Evolutionary conservation across 2,797 vertebrate genomes (phyloP).

Genomic region (Propithecus deckenii): DNA sequence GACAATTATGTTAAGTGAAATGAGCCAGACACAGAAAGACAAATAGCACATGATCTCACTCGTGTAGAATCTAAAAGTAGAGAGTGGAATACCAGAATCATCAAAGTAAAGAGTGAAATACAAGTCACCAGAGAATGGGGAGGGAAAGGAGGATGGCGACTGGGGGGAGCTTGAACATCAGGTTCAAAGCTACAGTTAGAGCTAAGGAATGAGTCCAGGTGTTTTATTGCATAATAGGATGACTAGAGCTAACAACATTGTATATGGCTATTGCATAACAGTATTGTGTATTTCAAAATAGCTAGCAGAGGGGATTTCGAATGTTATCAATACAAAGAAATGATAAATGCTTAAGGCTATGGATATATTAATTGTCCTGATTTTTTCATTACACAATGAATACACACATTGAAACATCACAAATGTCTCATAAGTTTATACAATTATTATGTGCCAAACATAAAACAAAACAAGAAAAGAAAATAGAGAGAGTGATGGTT

Average conservation of each 20-base stretch:
- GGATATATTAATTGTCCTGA: neutral
- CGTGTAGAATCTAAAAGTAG: neutral
- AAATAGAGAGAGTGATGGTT: neutral
- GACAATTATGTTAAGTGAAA: neutral
- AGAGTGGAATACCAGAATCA: no score
- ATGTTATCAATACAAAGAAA: neutral
- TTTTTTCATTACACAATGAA: neutral
- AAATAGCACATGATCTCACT: neutral
- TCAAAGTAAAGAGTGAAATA: neutral
- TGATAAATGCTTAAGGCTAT: neutral
- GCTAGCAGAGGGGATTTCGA: neutral
- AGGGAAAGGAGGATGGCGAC: neutral
- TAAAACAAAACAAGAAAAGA: neutral
- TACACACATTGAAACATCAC: neutral
- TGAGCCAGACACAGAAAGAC: neutral
- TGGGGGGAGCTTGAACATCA: neutral
- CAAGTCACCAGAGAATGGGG: neutral
- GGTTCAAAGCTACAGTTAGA: neutral
- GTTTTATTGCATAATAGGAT: neutral
- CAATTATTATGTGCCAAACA: neutral
- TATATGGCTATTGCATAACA: no score
- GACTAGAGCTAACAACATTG: neutral
- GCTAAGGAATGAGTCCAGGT: neutral
- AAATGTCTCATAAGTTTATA: neutral
- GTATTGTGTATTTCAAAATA: neutral